phyloP scores from a whole-genome alignment of 2,888 invertebrate species.

The Himalopsyche japonica region DNA sequence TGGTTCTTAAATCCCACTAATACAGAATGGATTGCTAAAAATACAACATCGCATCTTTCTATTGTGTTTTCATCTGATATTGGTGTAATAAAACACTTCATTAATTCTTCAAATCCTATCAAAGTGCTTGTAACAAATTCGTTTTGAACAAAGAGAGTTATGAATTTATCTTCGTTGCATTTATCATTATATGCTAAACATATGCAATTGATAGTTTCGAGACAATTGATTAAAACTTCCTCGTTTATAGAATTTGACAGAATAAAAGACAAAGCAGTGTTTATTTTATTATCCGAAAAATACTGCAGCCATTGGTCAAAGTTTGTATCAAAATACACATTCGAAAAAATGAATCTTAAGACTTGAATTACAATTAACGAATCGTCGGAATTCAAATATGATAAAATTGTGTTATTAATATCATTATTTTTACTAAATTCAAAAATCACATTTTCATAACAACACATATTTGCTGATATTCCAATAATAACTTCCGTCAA shows the following conservation, averaged over 20 bases:
- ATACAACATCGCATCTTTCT: slow-evolving; percentile 23
- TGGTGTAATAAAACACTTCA: neutral
- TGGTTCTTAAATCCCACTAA: slow-evolving; percentile 5
- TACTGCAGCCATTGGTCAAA: slow-evolving; percentile 55
- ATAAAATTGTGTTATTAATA: slow-evolving; percentile 61
- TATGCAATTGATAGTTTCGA: slow-evolving; percentile 64
- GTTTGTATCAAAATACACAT: slow-evolving; percentile 55
- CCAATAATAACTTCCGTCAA: slow-evolving; percentile 82
- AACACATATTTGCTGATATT: slow-evolving; percentile 82
- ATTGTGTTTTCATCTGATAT: neutral
- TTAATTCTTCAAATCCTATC: slow-evolving; percentile 28
- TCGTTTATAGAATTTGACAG: slow-evolving; percentile 73
- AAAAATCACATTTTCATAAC: slow-evolving; percentile 64
- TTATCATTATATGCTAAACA: slow-evolving; percentile 53
- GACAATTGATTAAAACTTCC: slow-evolving; percentile 59
- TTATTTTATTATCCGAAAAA: slow-evolving; percentile 56
- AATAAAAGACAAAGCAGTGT: slow-evolving; percentile 69
- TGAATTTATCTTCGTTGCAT: slow-evolving; percentile 30
- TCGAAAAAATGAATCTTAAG: slow-evolving; percentile 67
- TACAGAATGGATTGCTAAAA: slow-evolving; percentile 25
- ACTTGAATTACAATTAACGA: slow-evolving; percentile 73
- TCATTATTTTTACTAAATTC: slow-evolving; percentile 61
- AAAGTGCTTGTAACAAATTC: slow-evolving; percentile 15
- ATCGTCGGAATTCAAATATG: slow-evolving; percentile 66
- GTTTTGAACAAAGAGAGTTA: slow-evolving; percentile 18